These are phyloP conservation scores for Scotopteryx bipunctaria DNA, from an alignment of 2,888 invertebrate genomes.

Conservation along the genomic window DNA sequence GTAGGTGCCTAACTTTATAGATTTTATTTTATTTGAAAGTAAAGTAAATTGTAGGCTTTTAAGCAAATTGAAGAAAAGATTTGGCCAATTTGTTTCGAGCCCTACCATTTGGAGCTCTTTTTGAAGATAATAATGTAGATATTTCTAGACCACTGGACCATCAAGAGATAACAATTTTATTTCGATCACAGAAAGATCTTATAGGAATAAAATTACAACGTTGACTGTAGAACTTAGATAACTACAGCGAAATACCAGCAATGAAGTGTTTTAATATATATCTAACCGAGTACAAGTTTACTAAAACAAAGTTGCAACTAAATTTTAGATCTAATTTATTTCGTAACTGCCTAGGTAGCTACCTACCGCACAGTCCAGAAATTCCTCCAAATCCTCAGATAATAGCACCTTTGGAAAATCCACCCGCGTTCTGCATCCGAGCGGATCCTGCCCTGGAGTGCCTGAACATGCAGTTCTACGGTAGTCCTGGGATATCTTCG, in stretches of 20 bases:
- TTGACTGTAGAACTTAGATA: too few relatives aligned
- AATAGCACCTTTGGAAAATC: conserved; percentile 45
- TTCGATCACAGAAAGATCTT: too few relatives aligned
- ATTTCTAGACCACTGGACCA: conserved; percentile 3
- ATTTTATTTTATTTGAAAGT: conserved; percentile 5
- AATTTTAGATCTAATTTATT: too few relatives aligned
- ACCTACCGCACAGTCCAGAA: too few relatives aligned
- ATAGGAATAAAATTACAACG: too few relatives aligned
- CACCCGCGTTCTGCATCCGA: conserved; percentile 59
- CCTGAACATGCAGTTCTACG: conserved; percentile 67
- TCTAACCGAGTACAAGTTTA: too few relatives aligned
- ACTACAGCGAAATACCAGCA: too few relatives aligned
- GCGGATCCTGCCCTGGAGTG: conserved; percentile 68
- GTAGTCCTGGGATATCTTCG: conserved; percentile 58
- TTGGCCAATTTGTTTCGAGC: conserved; percentile 8
- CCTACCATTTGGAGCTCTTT: conserved; percentile 5
- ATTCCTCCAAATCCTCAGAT: too few relatives aligned
- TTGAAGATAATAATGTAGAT: conserved; percentile 7
- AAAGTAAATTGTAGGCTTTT: conserved; percentile 12
- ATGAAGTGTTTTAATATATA: too few relatives aligned
- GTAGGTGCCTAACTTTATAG: not conserved
- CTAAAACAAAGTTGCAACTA: too few relatives aligned
- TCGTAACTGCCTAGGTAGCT: too few relatives aligned
- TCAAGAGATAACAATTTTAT: conserved; percentile 6
- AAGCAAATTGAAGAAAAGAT: conserved; percentile 16